Percentiles rank a stretch among this genome's conserved stretches.
Evolutionary conservation across 2,113 vertebrate genomes (phyloP).

Genomic region (Lethenteron camtschaticum): DNA sequence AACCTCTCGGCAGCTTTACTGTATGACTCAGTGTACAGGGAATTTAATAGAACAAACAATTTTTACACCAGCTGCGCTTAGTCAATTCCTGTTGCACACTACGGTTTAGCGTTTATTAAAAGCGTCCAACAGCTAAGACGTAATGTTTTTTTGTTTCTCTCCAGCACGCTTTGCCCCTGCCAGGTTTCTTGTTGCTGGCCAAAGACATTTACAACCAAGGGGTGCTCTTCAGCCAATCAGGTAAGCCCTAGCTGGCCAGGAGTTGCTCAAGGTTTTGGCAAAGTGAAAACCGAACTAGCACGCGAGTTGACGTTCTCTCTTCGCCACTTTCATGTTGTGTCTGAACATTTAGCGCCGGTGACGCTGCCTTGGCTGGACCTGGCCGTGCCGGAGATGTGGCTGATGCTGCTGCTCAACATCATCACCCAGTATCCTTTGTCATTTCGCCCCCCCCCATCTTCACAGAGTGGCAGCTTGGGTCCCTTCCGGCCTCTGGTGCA

Average conservation of each 20-base stretch:
- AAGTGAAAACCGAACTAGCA: background rate
- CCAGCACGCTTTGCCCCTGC: slow-evolving; percentile 71
- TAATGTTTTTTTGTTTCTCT: slow-evolving; percentile 8
- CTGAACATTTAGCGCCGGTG: slow-evolving; percentile 31
- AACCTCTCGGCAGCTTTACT: too few species aligned
- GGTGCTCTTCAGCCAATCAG: slow-evolving; percentile 50
- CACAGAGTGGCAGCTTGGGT: background rate
- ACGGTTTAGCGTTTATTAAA: too few species aligned
- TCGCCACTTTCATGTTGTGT: background rate
- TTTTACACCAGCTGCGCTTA: too few species aligned
- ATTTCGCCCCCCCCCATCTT: background rate
- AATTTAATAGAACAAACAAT: too few species aligned
- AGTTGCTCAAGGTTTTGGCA: background rate
- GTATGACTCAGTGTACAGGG: too few species aligned
- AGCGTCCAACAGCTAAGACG: too few species aligned
- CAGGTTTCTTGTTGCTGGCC: slow-evolving; percentile 72
- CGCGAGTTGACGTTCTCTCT: too few species aligned
- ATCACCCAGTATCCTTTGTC: slow-evolving; percentile 85
- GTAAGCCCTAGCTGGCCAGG: slow-evolving; percentile 28
- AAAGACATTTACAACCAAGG: slow-evolving; percentile 61
- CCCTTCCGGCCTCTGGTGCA: too few species aligned
- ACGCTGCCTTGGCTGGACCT: slow-evolving; percentile 33
- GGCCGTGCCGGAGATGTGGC: slow-evolving; percentile 60
- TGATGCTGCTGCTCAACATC: slow-evolving; percentile 72
- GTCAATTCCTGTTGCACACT: too few species aligned